Percentiles rank a stretch among this genome's conserved stretches.
These are phyloP conservation scores for Podargus strigoides DNA, from an alignment of 2,797 vertebrate genomes.

Conservation along the genomic window DNA sequence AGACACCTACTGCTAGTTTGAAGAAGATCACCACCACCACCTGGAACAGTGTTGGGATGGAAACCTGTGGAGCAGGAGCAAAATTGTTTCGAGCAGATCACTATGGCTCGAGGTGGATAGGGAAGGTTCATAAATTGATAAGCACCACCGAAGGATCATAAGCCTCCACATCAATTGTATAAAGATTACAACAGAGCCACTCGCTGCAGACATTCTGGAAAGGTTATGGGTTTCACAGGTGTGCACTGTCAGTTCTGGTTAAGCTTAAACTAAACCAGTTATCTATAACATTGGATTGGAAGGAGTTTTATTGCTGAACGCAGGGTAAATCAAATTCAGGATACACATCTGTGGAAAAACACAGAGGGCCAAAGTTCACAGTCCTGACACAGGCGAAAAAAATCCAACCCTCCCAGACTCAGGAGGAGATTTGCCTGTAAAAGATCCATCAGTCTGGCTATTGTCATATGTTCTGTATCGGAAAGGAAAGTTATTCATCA, in stretches of 20 bases:
- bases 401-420: not conserved
- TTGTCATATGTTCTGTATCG: not conserved
- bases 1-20: not conserved
- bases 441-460: not conserved
- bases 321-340: constrained; percentile 34
- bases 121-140: constrained; percentile 58
- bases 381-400: not conserved
- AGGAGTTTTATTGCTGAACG: constrained; percentile 39
- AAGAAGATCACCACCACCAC: not conserved
- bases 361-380: constrained; percentile 18
- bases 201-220: constrained; percentile 7
- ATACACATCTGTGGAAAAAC: constrained; percentile 45
- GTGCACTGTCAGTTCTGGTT: constrained; percentile 36
- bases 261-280: constrained; percentile 44
- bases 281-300: constrained; percentile 44
- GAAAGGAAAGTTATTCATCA: not conserved
- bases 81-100: not conserved
- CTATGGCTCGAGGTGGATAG: not conserved
- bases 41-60: not conserved
- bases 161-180: constrained; percentile 32
- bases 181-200: constrained; percentile 39
- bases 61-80: not conserved
- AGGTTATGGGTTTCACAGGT: constrained; percentile 38
- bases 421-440: not conserved
- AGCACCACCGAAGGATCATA: constrained; percentile 41